These are phyloP conservation scores for Stylophora pistillata DNA, from an alignment of 64 coral and sea anemone genomes.

Conservation along the genomic window DNA sequence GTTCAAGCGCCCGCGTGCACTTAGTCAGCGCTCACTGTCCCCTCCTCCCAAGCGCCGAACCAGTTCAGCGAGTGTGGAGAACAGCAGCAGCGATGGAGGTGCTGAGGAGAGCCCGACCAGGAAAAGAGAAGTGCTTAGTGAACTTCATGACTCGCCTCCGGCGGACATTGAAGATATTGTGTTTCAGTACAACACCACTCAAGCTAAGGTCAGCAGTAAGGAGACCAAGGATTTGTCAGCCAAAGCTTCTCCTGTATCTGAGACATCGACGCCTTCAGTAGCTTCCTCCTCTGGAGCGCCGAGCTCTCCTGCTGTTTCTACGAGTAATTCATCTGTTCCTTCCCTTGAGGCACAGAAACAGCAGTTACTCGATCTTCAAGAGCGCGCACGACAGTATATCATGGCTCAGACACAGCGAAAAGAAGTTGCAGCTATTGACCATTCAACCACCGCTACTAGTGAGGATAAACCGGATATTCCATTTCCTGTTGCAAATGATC, in stretches of 20 bases:
- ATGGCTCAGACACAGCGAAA: slow-evolving; percentile 27
- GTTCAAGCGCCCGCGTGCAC: slow-evolving; percentile 74
- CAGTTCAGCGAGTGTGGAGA: slow-evolving; percentile 36
- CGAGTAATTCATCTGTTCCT: slow-evolving; percentile 23
- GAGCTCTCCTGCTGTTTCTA: not conserved
- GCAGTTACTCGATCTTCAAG: slow-evolving; percentile 66
- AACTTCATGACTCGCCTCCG: slow-evolving; percentile 80
- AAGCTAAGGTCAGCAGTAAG: slow-evolving; percentile 47
- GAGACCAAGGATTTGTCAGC: slow-evolving; percentile 15
- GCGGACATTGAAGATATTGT: slow-evolving; percentile 98
- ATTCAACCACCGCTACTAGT: not conserved
- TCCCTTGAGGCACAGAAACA: slow-evolving; percentile 62
- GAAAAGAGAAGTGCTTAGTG: slow-evolving; percentile 7
- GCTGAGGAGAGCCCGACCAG: slow-evolving; percentile 22
- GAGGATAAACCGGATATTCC: not conserved
- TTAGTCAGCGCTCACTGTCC: slow-evolving; percentile 58
- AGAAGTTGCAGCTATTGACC: no score
- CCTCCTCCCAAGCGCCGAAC: slow-evolving; percentile 56
- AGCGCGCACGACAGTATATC: slow-evolving; percentile 71
- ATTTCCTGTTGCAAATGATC: not conserved
- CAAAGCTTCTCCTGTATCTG: slow-evolving; percentile 48
- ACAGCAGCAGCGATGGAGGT: slow-evolving; percentile 55
- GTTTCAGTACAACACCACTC: slow-evolving; percentile 82
- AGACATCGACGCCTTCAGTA: slow-evolving; percentile 52
- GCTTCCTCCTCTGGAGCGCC: slow-evolving; percentile 24